A percentile compares a stretch with the other conserved stretches of the same genome.
These are phyloP conservation scores for Mnemiopsis leidyi DNA, from an alignment of 37 sponge, comb jelly and placozoan genomes.

Conservation along the genomic window DNA sequence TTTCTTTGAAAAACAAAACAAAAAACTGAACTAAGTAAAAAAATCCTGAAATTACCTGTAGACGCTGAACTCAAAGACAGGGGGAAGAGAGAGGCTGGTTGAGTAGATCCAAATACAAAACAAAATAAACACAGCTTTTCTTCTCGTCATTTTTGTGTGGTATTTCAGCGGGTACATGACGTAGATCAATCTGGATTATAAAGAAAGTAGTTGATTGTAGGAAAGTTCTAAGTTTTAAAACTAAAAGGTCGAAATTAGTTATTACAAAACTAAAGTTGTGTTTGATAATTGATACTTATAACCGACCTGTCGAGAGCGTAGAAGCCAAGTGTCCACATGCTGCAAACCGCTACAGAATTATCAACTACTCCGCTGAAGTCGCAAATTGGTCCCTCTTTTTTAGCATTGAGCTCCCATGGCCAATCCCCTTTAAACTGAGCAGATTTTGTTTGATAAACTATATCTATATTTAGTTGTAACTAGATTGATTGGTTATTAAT, in stretches of 20 bases:
- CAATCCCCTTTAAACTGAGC: conserved; percentile 17
- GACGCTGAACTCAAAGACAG: conserved; percentile 6
- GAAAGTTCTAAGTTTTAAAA: neutral
- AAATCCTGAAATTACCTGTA: conserved; percentile 29
- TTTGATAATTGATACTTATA: neutral
- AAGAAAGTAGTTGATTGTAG: neutral
- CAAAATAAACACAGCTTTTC: neutral
- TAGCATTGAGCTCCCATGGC: neutral
- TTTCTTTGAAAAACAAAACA: too few relatives aligned
- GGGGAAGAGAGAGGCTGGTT: conserved; percentile 14
- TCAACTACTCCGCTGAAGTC: neutral
- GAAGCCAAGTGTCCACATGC: conserved; percentile 50
- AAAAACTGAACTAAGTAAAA: too few relatives aligned
- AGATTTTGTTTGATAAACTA: too few relatives aligned
- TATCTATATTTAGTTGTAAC: too few relatives aligned
- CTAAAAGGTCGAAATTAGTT: neutral
- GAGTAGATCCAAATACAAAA: neutral
- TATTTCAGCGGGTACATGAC: conserved; percentile 50
- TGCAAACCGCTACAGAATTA: conserved; percentile 40
- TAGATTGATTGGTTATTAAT: too few relatives aligned
- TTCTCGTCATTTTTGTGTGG: neutral
- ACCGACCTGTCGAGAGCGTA: conserved; percentile 55
- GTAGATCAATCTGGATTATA: conserved; percentile 29
- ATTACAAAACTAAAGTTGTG: neutral
- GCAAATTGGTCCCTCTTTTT: neutral